Evolutionary conservation across 2,888 invertebrate species (phyloP), one percentile per base, ranked within the genome.

Genomic region (Autographa gamma): DNA sequence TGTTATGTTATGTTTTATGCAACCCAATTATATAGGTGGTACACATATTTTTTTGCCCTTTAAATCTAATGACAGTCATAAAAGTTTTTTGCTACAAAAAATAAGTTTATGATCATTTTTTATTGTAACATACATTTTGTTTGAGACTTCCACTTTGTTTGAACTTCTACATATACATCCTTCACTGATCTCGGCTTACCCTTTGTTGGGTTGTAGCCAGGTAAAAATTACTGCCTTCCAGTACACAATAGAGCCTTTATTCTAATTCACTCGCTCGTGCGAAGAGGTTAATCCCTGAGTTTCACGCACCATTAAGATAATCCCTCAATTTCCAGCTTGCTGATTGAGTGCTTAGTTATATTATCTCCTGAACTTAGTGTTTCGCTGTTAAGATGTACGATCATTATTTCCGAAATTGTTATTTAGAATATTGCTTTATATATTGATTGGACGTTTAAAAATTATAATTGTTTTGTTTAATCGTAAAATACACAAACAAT

Each of bases 221-320:
- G 58, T 58, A 31, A 59, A 67, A 77, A 71, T 70, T 48, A 65
- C 60, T 71, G 52, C 60, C 65, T 64, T 63, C 31, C 19, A 67
- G 60, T 58, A 76, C 61, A 73, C 69, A 74, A 69, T 69, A 60
- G 66, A 34, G 58, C 52, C 67, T 61, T 60, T 71, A 74, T 83
- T 83, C 77, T 77, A 79, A 85, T 79, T 78, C 76, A 79, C 64
- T 75, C 83, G 77, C 43, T 80, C 79, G 78, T 78, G 82, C 59
- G 79, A 82, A 77, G 74, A 78, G 73, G 80, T 83, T 84, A 84
- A 85, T 84, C 85, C 78, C 69, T n/a, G 76, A 83, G 83, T 84
- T 85, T 85, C 85, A 84, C 81, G 84, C 79, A 72, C 79, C 81
- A 85, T 84, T 85, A 79, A 76, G 78, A 77, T 85, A 84, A 85